Conservation (phyloP, 2,888 invertebrate species). For the Nipponacmea schrenckii region DNA sequence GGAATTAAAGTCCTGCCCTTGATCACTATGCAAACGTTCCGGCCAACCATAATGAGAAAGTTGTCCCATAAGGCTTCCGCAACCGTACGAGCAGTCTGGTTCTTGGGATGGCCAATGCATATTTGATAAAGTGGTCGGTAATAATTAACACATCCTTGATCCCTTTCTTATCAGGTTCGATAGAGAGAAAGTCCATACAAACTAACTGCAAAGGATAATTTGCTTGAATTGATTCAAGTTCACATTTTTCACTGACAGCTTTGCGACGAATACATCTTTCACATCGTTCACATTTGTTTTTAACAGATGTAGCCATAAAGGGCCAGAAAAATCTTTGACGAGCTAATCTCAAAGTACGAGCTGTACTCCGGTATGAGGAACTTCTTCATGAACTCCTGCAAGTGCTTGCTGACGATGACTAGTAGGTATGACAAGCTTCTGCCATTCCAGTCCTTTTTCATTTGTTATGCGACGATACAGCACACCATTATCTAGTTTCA, state of each 20-base stretch:
- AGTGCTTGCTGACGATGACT: not conserved
- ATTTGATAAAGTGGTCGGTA: too few relatives aligned
- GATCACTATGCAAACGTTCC: constrained; percentile 26
- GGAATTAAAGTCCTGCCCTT: constrained; percentile 29
- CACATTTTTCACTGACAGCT: too few relatives aligned
- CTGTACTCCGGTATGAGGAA: not conserved
- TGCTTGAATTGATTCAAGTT: too few relatives aligned
- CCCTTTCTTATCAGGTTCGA: too few relatives aligned
- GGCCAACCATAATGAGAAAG: constrained; percentile 33
- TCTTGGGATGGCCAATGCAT: too few relatives aligned
- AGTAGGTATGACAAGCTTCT: not conserved
- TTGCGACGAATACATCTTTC: too few relatives aligned
- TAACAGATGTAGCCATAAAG: constrained; percentile 30
- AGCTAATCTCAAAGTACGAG: not conserved
- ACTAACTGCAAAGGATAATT: too few relatives aligned
- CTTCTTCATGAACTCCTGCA: not conserved
- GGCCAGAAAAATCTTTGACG: constrained; percentile 37
- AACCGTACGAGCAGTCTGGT: constrained; percentile 28
- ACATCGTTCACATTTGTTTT: constrained; percentile 28
- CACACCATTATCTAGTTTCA: not conserved
- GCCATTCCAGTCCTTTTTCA: not conserved
- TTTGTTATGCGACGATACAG: not conserved
- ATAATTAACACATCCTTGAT: too few relatives aligned
- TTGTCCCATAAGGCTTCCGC: constrained; percentile 21
- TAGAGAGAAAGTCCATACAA: too few relatives aligned